A percentile compares a stretch with the other conserved stretches of the same genome.
phyloP scores from a whole-genome alignment of 2,113 vertebrate species.

The Coptodon bakossiorum region DNA sequence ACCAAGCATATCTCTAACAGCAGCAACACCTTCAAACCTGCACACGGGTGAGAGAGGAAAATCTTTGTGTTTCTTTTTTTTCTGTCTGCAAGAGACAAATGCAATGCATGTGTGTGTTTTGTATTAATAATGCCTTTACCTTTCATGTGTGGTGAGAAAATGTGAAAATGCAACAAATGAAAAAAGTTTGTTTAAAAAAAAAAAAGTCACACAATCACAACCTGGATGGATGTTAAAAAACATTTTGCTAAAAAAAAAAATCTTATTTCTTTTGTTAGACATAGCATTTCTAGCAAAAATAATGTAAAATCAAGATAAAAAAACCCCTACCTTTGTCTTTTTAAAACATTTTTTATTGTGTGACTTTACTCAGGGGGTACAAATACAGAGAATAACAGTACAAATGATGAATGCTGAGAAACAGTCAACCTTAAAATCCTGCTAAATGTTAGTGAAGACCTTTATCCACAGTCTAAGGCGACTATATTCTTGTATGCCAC shows the following conservation, averaged over 20 bases:
- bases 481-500: not conserved
- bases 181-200: not conserved
- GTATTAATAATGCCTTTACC: not conserved
- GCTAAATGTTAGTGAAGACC: not conserved
- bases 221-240: not conserved
- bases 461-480: not conserved
- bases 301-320: not conserved
- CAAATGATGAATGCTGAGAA: not conserved
- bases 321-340: not conserved
- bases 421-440: not conserved
- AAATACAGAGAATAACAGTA: not conserved
- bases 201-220: not conserved
- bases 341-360: not conserved
- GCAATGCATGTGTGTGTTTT: not conserved
- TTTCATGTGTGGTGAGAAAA: not conserved
- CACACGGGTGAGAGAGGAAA: slow-evolving; percentile 18
- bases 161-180: not conserved
- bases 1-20: not conserved
- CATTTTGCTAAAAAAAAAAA: not conserved
- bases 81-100: not conserved
- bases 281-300: not conserved
- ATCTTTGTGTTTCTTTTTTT: not conserved
- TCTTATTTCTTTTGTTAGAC: not conserved
- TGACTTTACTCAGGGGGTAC: not conserved
- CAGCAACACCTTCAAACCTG: not conserved